Base-by-base conservation (phyloP, 2,888 invertebrate genomes). In the Apotomis capreana region DNA sequence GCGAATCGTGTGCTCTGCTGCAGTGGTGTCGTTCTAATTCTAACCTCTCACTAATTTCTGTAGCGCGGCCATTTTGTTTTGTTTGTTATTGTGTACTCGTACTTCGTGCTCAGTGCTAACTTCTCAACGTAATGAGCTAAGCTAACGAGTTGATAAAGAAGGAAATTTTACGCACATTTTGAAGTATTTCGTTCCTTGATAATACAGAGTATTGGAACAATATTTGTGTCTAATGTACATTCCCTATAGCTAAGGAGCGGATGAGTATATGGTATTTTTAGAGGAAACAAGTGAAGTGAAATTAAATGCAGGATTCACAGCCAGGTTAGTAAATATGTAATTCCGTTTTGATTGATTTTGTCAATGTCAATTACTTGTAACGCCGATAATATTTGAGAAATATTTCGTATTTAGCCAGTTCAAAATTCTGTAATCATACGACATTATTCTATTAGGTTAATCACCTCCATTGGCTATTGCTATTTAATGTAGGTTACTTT, bases 271-370 rank as follows among this genome's bases (percentile, higher is more conserved):
- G 71, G 5, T 68, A 4, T n/a, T 51, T 63, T 58, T 52, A 58
- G 52, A 63, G 37, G 68, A 68, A 62, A 67, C 46, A 70, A 74
- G 70, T 70, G 59, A 69, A 74, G 68, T 65, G 57, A 70, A 61
- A 62, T 62, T 79, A 78, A 78, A 80, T 80, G 80, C 80, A 80
- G 79, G 77, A 76, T 78, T 71, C 78, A 70, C 76, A 76, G 76
- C 68, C 77, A 77, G 80, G 79, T 79, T 59, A 67, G 76, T 73
- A 6, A 1, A 40, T 54, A 57, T 61, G 63, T 26, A 54, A 52
- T 67, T 61, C 60, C 52, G 51, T 26, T 57, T 5, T 57, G 10
- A 12, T 62, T 65, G 26, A 52, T 49, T 26, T 40, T 40, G 40
- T 6, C 40, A 40, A 40, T 40, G 40, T 40, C 5, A 40, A 6